Base-by-base conservation (phyloP, 1,140 invertebrate genomes). In the Pachyrhynchus sulphureomaculatus region DNA sequence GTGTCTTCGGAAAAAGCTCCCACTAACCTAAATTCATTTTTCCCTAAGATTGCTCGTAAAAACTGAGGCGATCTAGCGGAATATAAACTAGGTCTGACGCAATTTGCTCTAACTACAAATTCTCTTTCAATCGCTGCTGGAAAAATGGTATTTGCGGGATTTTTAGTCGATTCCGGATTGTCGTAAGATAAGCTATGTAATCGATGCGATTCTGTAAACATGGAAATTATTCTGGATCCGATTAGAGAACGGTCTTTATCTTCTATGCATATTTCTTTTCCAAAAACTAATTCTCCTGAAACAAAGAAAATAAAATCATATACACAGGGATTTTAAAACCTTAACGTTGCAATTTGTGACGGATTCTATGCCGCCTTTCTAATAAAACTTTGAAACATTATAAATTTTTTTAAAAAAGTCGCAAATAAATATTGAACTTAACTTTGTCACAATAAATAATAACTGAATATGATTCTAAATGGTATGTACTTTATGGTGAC, bases 1-100 rank as follows among this genome's bases (percentile, higher is more conserved):
- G 84, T 86, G 68, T 91, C 88, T 64, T 87, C 83, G 4, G 85
- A 84, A 68, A 90, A 90, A 33, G 87, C 86, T 10, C 88, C 87
- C 39, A 84, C 82, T 21, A 90, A 70, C 54, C 87, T 74, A 67
- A 88, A 87, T 58, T 84, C 83, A 37, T 86, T 82, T 26, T 82
- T 80, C 44, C 82, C 78, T 1, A 90, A 72, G 21, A 84, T 79
- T 39, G 83, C 85, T 62, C 84, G 85, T 71, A 91, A 78, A 62
- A 86, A 78, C 65, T 91, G 88, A 1, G 85, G 84, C 29, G 82
- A 79, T 21, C 80, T 74, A 5, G 79, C 77, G 0, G 87, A 89
- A 62, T 82, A 83, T 1, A 81, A 76, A 6, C 84, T 80, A 18
- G 88, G 88, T 49, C 86, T 71, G 1, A 81, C 77, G 15, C 83